Conservation (phyloP, 2,113 vertebrate genomes). For the Oryzias melastigma region DNA sequence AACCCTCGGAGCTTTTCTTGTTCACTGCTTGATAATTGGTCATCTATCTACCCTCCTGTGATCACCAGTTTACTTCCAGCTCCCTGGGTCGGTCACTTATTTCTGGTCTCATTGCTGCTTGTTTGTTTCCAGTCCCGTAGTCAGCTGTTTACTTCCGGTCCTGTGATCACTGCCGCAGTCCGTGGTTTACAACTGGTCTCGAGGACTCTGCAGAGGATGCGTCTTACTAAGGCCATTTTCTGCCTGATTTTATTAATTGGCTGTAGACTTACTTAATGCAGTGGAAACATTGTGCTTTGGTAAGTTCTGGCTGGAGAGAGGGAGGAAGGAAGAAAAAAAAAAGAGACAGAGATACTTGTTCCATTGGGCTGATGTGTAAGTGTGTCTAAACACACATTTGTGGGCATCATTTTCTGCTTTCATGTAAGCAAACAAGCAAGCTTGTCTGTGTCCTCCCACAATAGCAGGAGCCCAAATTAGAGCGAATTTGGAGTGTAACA, state of each 20-base stretch:
- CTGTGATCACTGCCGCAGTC: constrained; percentile 53
- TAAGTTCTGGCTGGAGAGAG: constrained; percentile 12
- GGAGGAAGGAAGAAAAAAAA: neutral
- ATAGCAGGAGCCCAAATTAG: constrained; percentile 8
- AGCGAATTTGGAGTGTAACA: neutral
- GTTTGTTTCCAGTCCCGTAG: constrained; percentile 65
- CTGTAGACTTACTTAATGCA: constrained; percentile 46
- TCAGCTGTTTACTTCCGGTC: constrained; percentile 65
- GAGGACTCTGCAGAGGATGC: constrained; percentile 41
- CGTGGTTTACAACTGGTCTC: constrained; percentile 50
- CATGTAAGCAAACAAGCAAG: constrained; percentile 13
- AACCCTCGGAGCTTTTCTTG: constrained; percentile 58
- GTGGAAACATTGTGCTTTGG: constrained; percentile 46
- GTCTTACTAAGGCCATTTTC: constrained; percentile 37
- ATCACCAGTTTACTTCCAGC: constrained; percentile 65
- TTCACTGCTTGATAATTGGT: constrained; percentile 68
- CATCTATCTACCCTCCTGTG: constrained; percentile 63
- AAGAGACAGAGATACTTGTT: neutral
- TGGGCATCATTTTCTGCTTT: constrained; percentile 5
- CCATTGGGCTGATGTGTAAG: neutral
- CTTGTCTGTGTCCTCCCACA: constrained; percentile 6
- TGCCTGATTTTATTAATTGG: constrained; percentile 57
- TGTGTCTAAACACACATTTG: constrained; percentile 4
- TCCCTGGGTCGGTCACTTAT: constrained; percentile 57
- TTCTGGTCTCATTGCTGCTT: constrained; percentile 57